Evolutionary conservation across 2,113 vertebrate species (phyloP).

Genomic region (Gambusia holbrooki): DNA sequence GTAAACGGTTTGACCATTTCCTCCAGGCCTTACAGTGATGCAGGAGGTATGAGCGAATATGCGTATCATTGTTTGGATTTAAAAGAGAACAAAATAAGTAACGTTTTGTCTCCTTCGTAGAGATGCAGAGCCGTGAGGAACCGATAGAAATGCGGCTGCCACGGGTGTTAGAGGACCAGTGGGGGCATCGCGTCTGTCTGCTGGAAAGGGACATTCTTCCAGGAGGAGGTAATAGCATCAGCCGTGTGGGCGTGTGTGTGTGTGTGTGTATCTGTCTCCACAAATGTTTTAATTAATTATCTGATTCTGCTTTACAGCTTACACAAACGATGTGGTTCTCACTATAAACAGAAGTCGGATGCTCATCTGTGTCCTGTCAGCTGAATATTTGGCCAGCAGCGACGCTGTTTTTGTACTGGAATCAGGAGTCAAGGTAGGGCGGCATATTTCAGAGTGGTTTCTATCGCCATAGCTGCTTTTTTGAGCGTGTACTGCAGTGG

Average conservation of each 20-base stretch:
- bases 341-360: slow-evolving; percentile 84
- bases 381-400: slow-evolving; percentile 79
- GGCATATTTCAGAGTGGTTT: neutral
- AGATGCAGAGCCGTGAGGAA: neutral
- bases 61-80: neutral
- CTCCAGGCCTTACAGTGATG: neutral
- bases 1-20: slow-evolving; percentile 14
- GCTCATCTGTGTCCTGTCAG: slow-evolving; percentile 86
- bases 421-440: slow-evolving; percentile 81
- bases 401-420: slow-evolving; percentile 86
- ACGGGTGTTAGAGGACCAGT: slow-evolving; percentile 83
- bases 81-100: neutral
- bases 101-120: neutral
- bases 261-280: neutral
- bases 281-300: slow-evolving; percentile 1
- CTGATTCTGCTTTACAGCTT: slow-evolving; percentile 74
- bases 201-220: slow-evolving; percentile 89
- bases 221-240: slow-evolving; percentile 84
- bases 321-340: slow-evolving; percentile 85
- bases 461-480: too few species aligned
- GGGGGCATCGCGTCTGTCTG: slow-evolving; percentile 87
- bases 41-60: slow-evolving; percentile 26
- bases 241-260: neutral
- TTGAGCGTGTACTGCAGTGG: too few species aligned
- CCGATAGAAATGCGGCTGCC: slow-evolving; percentile 68